A percentile compares a stretch with the other conserved stretches of the same genome.
phyloP scores from a whole-genome alignment of 1,140 invertebrate genomes.

The Mycetomoellerius zeteki region DNA sequence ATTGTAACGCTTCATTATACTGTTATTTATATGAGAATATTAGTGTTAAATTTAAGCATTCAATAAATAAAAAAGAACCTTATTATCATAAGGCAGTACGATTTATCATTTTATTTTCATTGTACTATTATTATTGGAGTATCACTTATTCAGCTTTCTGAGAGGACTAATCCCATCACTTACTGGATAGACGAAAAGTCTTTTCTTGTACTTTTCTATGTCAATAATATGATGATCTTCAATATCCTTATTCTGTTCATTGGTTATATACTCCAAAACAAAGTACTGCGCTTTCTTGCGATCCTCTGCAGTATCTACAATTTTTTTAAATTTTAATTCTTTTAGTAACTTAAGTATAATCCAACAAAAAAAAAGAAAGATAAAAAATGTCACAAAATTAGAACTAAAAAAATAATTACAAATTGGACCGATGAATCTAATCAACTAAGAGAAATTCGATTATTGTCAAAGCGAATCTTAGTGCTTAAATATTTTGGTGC shows the following conservation, averaged over 20 bases:
- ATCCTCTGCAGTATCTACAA: slow-evolving; percentile 55
- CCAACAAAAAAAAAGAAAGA: not conserved
- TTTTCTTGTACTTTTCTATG: slow-evolving; percentile 75
- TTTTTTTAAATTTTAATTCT: not conserved
- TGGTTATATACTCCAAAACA: slow-evolving; percentile 69
- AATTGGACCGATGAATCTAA: too few species aligned
- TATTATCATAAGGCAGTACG: slow-evolving; percentile 17
- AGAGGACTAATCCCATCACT: slow-evolving; percentile 25
- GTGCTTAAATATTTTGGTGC: not conserved
- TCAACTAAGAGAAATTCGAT: too few species aligned
- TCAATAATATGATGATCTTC: slow-evolving; percentile 62
- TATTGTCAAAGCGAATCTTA: too few species aligned
- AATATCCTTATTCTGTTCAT: slow-evolving; percentile 20
- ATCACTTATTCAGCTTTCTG: not conserved
- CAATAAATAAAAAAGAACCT: slow-evolving; percentile 32
- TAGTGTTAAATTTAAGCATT: slow-evolving; percentile 12
- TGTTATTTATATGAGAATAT: not conserved
- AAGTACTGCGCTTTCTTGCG: slow-evolving; percentile 65
- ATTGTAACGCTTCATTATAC: not conserved
- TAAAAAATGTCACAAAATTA: not conserved
- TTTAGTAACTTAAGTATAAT: not conserved
- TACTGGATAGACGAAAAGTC: slow-evolving; percentile 81
- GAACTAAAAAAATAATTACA: too few species aligned
- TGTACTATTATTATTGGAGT: not conserved
- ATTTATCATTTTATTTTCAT: slow-evolving; percentile 20